These are phyloP conservation scores for Anguilla anguilla DNA, from an alignment of 2,797 vertebrate genomes.

Conservation along the genomic window DNA sequence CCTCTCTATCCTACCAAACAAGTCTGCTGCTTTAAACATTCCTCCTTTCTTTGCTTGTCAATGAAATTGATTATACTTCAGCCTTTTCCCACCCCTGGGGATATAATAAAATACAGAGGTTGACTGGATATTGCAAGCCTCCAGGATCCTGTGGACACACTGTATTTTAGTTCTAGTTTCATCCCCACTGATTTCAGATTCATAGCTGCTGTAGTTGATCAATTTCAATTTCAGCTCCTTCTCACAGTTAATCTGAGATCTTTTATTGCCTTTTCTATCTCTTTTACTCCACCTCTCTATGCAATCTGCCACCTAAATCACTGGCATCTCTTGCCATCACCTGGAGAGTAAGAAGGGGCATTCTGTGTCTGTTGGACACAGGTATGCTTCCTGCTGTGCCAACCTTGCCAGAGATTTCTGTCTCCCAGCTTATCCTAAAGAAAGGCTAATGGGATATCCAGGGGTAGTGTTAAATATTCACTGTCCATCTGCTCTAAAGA, in stretches of 20 bases:
- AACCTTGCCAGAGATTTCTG: neutral
- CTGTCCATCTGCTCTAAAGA: neutral
- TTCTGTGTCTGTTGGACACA: conserved; percentile 19
- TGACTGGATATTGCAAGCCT: conserved; percentile 31
- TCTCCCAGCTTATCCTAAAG: neutral
- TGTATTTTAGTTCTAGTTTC: conserved; percentile 36
- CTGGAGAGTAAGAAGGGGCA: conserved; percentile 35
- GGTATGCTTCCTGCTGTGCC: conserved; percentile 26
- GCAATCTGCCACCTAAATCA: conserved; percentile 39
- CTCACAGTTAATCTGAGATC: conserved; percentile 53
- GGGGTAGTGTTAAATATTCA: neutral
- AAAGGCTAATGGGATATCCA: neutral
- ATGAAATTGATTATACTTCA: conserved; percentile 34
- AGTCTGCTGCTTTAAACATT: conserved; percentile 27
- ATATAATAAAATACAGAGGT: conserved; percentile 33
- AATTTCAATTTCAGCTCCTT: conserved; percentile 56
- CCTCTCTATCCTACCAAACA: conserved; percentile 22
- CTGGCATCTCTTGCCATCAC: conserved; percentile 32
- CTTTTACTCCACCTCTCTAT: conserved; percentile 42
- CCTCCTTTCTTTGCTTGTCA: conserved; percentile 24
- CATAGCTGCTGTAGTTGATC: conserved; percentile 54
- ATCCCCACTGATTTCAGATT: conserved; percentile 49
- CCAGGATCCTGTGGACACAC: conserved; percentile 38
- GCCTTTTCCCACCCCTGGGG: conserved; percentile 23
- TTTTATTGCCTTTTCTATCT: conserved; percentile 53